Evolutionary conservation across 2,888 invertebrate genomes (phyloP).

Genomic region (Troides helena): DNA sequence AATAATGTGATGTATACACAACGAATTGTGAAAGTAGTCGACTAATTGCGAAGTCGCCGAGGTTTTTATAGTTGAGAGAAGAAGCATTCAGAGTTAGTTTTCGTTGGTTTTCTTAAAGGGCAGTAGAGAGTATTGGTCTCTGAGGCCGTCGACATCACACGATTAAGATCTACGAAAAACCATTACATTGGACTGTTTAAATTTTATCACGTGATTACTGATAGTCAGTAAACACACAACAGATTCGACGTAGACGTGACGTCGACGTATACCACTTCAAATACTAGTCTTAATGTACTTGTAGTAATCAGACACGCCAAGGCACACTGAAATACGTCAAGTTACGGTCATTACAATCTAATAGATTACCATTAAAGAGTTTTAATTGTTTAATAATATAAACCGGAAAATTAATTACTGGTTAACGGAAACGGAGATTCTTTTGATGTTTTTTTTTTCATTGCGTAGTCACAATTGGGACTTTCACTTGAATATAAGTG

Average conservation of each 20-base stretch:
- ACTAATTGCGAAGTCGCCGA: constrained; percentile 13
- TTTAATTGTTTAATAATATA: too few relatives aligned
- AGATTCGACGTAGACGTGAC: background rate
- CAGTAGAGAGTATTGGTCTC: constrained; percentile 18
- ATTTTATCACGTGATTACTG: constrained; percentile 3
- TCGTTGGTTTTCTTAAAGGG: constrained; percentile 4
- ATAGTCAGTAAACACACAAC: background rate
- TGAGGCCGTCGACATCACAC: constrained; percentile 3
- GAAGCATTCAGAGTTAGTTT: constrained; percentile 2
- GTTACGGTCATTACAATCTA: too few relatives aligned
- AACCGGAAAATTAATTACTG: too few relatives aligned
- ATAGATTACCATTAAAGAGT: too few relatives aligned
- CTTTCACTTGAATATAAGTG: too few relatives aligned
- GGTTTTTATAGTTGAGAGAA: background rate
- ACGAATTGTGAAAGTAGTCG: background rate
- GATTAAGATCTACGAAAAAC: constrained; percentile 4
- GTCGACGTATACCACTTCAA: background rate
- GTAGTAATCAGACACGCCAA: too few relatives aligned
- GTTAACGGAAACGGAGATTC: too few relatives aligned
- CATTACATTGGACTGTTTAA: constrained; percentile 4
- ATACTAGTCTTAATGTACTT: background rate
- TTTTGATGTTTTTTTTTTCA: too few relatives aligned
- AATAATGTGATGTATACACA: background rate
- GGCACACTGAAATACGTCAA: too few relatives aligned
- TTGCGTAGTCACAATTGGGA: too few relatives aligned